Evolutionary conservation across 2,113 vertebrate genomes (phyloP).

Genomic region (Phocoena phocoena): DNA sequence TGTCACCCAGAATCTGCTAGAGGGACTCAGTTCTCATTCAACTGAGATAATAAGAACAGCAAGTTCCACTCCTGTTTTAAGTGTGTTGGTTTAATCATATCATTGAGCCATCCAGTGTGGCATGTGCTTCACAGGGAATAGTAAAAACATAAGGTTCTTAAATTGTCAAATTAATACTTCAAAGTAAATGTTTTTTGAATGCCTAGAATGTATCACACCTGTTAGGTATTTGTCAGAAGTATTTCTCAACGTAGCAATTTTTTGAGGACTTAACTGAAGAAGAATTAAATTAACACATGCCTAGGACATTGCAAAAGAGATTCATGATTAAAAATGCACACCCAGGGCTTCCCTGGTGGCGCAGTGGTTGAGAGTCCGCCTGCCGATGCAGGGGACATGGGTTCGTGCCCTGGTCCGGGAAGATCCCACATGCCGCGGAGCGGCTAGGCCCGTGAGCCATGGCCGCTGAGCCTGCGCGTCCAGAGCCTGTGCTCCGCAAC

Average conservation of each 20-base stretch:
- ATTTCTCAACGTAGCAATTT: neutral
- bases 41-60: neutral
- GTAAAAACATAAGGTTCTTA: constrained; percentile 11
- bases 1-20: neutral
- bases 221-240: constrained; percentile 6
- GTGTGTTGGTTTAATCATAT: neutral
- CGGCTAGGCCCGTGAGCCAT: too few relatives aligned
- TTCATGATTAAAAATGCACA: neutral
- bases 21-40: neutral
- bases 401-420: too few relatives aligned
- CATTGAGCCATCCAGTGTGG: neutral
- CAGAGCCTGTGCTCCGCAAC: too few relatives aligned
- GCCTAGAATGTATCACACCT: neutral
- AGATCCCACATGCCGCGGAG: too few relatives aligned
- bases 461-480: too few relatives aligned
- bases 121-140: neutral
- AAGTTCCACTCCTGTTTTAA: neutral
- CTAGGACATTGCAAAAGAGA: neutral
- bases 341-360: too few relatives aligned
- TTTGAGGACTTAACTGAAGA: neutral
- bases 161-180: constrained; percentile 2
- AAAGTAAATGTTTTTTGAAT: constrained; percentile 31
- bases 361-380: too few relatives aligned
- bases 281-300: neutral
- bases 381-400: too few relatives aligned